Conservation (phyloP, 2,113 vertebrate species). For the Turnix velox region DNA sequence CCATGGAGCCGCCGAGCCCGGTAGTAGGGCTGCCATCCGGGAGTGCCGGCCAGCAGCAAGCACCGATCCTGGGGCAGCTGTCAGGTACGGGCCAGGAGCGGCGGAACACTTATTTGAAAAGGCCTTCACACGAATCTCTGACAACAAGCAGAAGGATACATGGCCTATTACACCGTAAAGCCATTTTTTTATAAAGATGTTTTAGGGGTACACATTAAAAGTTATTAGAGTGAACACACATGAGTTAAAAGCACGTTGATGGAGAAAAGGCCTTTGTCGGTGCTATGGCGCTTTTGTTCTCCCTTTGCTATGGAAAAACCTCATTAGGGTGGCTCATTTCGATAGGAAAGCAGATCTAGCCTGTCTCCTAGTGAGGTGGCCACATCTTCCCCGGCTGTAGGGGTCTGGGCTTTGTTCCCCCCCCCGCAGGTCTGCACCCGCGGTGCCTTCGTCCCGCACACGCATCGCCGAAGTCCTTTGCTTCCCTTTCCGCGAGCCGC, state of each 20-base stretch:
- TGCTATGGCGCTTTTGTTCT: background rate
- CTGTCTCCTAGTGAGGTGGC: background rate
- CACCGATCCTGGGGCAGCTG: no score
- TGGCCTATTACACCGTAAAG: conserved; percentile 76
- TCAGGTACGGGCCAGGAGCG: no score
- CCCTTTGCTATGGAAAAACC: conserved; percentile 38
- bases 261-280: conserved; percentile 53
- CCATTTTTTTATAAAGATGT: conserved; percentile 80
- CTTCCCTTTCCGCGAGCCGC: background rate
- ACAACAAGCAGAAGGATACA: conserved; percentile 75
- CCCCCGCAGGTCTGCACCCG: background rate
- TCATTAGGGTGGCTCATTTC: conserved; percentile 54
- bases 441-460: background rate
- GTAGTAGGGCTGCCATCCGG: background rate
- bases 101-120: conserved; percentile 45
- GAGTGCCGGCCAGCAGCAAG: no score
- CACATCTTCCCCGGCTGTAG: background rate
- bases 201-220: conserved; percentile 80
- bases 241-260: conserved; percentile 73
- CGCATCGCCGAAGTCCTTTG: background rate
- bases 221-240: conserved; percentile 77
- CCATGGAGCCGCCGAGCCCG: background rate
- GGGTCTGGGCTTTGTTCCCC: background rate
- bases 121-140: conserved; percentile 63
- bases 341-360: conserved; percentile 41